Evolutionary conservation across 2,113 vertebrate species (phyloP), one percentile per base, ranked within the genome.

Genomic region (Austrofundulus limnaeus): DNA sequence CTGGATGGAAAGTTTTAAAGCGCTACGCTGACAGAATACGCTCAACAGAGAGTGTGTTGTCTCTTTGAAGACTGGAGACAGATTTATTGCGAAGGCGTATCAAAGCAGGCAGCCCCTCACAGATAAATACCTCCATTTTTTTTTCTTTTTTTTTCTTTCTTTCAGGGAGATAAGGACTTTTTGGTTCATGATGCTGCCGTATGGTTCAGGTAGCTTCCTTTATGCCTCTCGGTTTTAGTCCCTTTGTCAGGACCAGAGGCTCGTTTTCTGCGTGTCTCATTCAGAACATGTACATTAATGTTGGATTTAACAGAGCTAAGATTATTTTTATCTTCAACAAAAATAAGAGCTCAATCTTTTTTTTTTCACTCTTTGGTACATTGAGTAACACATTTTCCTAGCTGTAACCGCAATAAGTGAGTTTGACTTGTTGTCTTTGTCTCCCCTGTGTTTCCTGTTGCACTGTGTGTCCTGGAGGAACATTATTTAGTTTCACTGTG

Each of bases 61-160:
- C 54, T 77, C 77, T 86, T 82, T 89, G 82, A 86, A 85, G 66
- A 55, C 47, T 57, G 59, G 20, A 77, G 64, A 74, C 61, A 71
- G 79, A 87, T 85, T 82, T 88, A 76, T 80, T 66, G 70, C 51
- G 65, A 69, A 82, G 75, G 62, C 56, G 52, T 68, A 83, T 85
- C 80, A 83, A 86, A 87, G 83, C 70, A 66, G 38, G 43, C 25
- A 72, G 70, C 66, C 71, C 75, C 66, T 75, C 61, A 60, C 47
- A 78, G 72, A 85, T 84, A 89, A 85, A 86, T 69, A 83, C 73
- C 72, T 66, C 69, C 41, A 62, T 68, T 66, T 67, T 37, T 50
- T 71, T 76, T 50, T 66, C 66, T 37, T 50, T 71, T 76, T 50
- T 59, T 55, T 41, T 17, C 28, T 49, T 12, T 13, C 31, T 41